Percentiles rank a stretch among this genome's conserved stretches.
These are phyloP conservation scores for Corythoichthys intestinalis DNA, from an alignment of 2,113 vertebrate genomes.

Conservation along the genomic window DNA sequence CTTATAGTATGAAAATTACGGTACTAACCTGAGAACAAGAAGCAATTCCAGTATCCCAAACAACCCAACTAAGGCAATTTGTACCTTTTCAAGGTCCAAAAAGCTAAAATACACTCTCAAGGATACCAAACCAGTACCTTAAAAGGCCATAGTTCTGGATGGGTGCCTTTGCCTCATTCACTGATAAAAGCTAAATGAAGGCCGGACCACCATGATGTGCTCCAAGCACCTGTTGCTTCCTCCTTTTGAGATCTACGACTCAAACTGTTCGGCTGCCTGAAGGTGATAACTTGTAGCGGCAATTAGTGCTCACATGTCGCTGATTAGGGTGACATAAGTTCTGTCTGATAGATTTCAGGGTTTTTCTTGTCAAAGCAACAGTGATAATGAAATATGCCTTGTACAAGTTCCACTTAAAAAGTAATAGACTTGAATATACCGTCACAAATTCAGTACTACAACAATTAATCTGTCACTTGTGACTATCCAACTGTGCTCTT, in stretches of 20 bases:
- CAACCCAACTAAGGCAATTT: background rate
- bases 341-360: background rate
- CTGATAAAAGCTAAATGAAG: constrained; percentile 46
- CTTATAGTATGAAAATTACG: too few species aligned
- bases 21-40: too few species aligned
- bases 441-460: too few species aligned
- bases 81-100: background rate
- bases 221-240: constrained; percentile 52
- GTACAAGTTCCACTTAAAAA: too few species aligned
- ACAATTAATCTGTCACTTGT: background rate
- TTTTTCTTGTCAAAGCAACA: too few species aligned
- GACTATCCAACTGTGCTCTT: background rate
- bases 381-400: too few species aligned
- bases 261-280: background rate
- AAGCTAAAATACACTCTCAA: background rate
- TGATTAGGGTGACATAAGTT: background rate
- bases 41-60: too few species aligned
- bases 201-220: constrained; percentile 55
- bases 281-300: background rate
- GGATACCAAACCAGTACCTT: background rate
- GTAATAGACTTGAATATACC: too few species aligned
- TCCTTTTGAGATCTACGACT: constrained; percentile 15
- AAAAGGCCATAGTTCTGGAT: background rate
- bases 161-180: background rate
- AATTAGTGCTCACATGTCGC: background rate